Conservation (phyloP, 2,113 vertebrate species). For the Caracal caracal region DNA sequence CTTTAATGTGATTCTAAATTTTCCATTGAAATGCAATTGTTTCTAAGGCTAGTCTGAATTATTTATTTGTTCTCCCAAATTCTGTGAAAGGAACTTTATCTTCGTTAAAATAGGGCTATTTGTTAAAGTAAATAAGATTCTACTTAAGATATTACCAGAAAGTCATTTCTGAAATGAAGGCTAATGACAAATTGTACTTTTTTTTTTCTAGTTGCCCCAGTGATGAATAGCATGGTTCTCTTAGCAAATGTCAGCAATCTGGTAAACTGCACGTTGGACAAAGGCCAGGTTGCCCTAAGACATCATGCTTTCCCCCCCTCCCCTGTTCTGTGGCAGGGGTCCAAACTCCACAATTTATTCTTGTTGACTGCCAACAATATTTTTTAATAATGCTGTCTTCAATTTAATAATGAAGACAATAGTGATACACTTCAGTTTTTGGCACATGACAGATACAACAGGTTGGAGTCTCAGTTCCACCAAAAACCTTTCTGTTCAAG, state of each 20-base stretch:
- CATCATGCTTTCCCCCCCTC: neutral
- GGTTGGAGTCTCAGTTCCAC: neutral
- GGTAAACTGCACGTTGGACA: conserved; percentile 23
- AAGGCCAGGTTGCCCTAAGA: conserved; percentile 21
- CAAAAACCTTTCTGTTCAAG: neutral
- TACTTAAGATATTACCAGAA: neutral
- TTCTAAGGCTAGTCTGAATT: neutral
- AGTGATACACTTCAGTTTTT: neutral
- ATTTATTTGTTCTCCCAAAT: neutral
- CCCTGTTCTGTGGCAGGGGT: neutral
- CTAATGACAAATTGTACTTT: neutral
- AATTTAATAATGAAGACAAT: conserved; percentile 10
- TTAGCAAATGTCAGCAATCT: conserved; percentile 46
- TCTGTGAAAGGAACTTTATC: neutral
- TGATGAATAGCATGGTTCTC: conserved; percentile 21
- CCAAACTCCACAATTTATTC: conserved; percentile 24
- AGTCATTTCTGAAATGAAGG: conserved; percentile 13
- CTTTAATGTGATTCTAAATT: neutral
- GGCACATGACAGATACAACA: neutral
- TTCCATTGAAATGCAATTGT: neutral
- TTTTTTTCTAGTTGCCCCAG: neutral
- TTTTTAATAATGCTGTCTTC: conserved; percentile 19
- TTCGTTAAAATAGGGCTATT: conserved; percentile 33
- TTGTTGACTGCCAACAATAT: neutral
- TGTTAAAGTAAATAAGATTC: conserved; percentile 8